Evolutionary conservation across 2,113 vertebrate species (phyloP), one percentile per base, ranked within the genome.

Genomic region (Toxotes jaculatrix): DNA sequence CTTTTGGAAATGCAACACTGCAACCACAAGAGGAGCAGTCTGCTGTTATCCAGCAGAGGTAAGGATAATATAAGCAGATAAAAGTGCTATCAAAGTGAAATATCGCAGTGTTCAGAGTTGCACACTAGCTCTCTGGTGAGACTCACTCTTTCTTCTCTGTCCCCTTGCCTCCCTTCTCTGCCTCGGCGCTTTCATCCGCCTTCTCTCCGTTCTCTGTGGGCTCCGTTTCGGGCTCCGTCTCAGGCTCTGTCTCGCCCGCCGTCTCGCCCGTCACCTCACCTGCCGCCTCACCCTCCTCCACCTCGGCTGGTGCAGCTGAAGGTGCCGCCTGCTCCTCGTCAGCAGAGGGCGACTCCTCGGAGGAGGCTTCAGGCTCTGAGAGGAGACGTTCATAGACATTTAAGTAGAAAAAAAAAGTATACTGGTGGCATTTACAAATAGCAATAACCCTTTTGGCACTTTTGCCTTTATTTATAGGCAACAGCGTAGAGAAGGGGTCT

Each of bases 141-240:
- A 80, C 96, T 97, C 95, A 99, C 98, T 96, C 95, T 92, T 98
- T 97, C 90, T 96, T 96, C 87, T 92, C 93, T 47, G 96, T 91
- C 62, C 95, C 96, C 12, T 96, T 89, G 51, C 90, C 95, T 7
- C 9, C 87, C 56, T 95, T 95, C 74, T 96, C 95, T 6, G 68
- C 95, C 17, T 95, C 94, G 0, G 83, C 95, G 49, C 91, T 96
- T 7, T 95, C 95, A 5, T 95, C 95, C 0, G 86, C 56, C 51
- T 89, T 90, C 4, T 94, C 95, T 14, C 90, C 92, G 0, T 94
- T 94, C 66, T 92, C 91, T 5, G 81, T 74, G 6, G 91, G 87
- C 62, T 78, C 87, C 19, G 92, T 91, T 63, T 96, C 95, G 6
- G 91, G 87, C 62, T 78, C 87, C 19, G 92, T 91, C 64, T 96